phyloP scores from a whole-genome alignment of 2,888 invertebrate species.

The Exephanes ischioxanthus region DNA sequence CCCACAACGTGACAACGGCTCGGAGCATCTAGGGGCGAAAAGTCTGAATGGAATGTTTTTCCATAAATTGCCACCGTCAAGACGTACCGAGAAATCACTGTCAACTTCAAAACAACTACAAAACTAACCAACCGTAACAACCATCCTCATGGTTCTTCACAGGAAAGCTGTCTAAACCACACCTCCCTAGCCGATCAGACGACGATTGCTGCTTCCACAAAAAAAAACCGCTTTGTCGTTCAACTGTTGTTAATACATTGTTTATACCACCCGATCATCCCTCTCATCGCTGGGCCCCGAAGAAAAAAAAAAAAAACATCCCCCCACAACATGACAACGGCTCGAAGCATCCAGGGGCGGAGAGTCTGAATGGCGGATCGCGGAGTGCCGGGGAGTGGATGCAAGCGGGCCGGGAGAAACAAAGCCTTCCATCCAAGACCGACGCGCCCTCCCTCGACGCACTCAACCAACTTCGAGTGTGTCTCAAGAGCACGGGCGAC shows the following conservation, averaged over 20 bases:
- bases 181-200: too few species aligned
- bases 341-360: conserved; percentile 15
- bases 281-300: background rate
- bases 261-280: conserved; percentile 32
- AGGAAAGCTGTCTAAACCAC: too few species aligned
- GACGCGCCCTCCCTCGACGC: conserved; percentile 11
- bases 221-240: too few species aligned
- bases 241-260: conserved; percentile 60
- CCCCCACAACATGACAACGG: background rate
- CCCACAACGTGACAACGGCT: background rate
- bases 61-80: too few species aligned
- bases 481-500: conserved; percentile 52
- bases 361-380: conserved; percentile 12
- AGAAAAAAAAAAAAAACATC: conserved; percentile 19
- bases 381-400: background rate
- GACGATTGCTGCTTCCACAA: too few species aligned
- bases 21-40: background rate
- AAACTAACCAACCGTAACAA: too few species aligned
- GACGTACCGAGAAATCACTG: too few species aligned
- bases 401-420: conserved; percentile 17
- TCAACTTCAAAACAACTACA: too few species aligned
- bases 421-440: conserved; percentile 30
- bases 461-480: conserved; percentile 56
- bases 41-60: too few species aligned
- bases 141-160: too few species aligned